Evolutionary conservation across 2,888 invertebrate genomes (phyloP).

Genomic region (Tetanocera ferruginea): DNA sequence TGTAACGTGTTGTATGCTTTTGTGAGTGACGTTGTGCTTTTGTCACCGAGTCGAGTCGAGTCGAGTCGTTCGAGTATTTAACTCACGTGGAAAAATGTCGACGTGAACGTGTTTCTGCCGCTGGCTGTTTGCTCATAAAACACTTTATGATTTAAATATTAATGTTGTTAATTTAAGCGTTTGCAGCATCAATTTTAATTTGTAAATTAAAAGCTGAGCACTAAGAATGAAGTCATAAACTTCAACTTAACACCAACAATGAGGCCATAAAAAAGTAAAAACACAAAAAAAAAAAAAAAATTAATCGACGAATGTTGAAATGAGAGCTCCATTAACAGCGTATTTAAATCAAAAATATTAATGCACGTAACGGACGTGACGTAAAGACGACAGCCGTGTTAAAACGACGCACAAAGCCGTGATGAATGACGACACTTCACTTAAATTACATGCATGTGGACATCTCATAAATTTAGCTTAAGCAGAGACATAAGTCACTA

Average conservation of each 20-base stretch:
- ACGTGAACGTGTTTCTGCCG: conserved; percentile 30
- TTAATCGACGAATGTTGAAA: too few relatives aligned
- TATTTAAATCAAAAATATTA: too few relatives aligned
- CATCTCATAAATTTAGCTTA: too few relatives aligned
- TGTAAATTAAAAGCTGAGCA: conserved; percentile 8
- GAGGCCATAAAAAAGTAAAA: background rate
- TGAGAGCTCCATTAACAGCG: too few relatives aligned
- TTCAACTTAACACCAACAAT: background rate
- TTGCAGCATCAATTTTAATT: conserved; percentile 34
- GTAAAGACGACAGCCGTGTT: too few relatives aligned
- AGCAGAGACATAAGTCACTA: too few relatives aligned
- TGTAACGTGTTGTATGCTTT: background rate
- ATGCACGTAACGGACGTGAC: too few relatives aligned
- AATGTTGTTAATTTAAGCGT: conserved; percentile 40
- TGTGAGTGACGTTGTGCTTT: conserved; percentile 15
- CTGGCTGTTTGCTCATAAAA: conserved; percentile 32
- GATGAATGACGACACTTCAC: too few relatives aligned
- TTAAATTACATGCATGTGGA: too few relatives aligned
- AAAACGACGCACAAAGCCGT: too few relatives aligned
- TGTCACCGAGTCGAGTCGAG: background rate
- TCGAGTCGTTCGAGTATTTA: conserved; percentile 1
- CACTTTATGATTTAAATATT: conserved; percentile 36
- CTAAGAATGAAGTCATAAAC: background rate
- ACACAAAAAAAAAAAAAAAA: background rate
- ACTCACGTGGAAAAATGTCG: conserved; percentile 23